Evolutionary conservation across 2,797 vertebrate species (phyloP).

Genomic region (Sebastolobus altivelis): DNA sequence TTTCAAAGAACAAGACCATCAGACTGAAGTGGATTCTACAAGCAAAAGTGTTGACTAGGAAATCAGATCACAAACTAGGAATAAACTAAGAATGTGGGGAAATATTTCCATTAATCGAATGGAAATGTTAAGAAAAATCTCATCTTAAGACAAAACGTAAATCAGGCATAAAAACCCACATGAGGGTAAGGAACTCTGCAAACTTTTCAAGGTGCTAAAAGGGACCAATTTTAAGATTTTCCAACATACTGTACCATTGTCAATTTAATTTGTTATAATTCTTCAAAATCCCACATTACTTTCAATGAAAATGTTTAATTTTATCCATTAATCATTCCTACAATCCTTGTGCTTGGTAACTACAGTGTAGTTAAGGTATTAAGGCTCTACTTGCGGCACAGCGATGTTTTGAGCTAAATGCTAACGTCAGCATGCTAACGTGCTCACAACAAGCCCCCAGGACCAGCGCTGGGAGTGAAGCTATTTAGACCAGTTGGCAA

Average conservation of each 20-base stretch:
- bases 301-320: not conserved
- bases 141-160: too few relatives aligned
- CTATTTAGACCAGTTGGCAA: too few relatives aligned
- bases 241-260: too few relatives aligned
- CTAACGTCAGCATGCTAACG: not conserved
- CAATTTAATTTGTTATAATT: too few relatives aligned
- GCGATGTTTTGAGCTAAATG: not conserved
- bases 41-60: too few relatives aligned
- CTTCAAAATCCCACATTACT: not conserved
- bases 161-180: too few relatives aligned
- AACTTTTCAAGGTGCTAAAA: not conserved
- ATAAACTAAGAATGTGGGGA: too few relatives aligned
- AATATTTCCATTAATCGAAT: too few relatives aligned
- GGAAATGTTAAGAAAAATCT: too few relatives aligned
- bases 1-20: slow-evolving; percentile 13
- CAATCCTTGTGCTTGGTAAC: not conserved
- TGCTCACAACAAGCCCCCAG: not conserved
- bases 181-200: too few relatives aligned
- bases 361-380: not conserved
- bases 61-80: too few relatives aligned
- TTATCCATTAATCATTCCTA: not conserved
- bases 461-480: not conserved
- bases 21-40: not conserved
- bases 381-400: not conserved
- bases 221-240: not conserved